phyloP scores from a whole-genome alignment of 37 sponge, comb jelly and placozoan species.

The Diacarnus erythraeanus region DNA sequence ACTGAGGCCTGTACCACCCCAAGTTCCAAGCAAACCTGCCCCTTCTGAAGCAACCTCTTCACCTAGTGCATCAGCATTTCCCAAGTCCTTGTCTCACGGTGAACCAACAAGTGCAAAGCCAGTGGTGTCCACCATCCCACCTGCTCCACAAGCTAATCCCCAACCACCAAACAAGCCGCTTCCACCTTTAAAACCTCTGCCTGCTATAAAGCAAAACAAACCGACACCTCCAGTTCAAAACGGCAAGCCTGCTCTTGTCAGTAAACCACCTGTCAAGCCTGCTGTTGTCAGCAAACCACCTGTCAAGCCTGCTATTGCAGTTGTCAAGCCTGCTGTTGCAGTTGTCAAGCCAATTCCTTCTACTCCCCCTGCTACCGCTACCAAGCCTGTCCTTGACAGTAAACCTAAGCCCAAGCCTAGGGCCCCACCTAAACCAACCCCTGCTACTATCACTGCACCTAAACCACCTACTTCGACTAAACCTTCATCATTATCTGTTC shows the following conservation, averaged over 20 bases:
- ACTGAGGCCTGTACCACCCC: neutral
- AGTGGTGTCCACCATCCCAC: neutral
- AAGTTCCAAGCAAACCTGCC: neutral
- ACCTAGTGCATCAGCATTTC: neutral
- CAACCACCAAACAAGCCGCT: neutral
- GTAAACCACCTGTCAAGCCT: constrained; percentile 1
- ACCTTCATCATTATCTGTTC: neutral
- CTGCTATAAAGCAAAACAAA: neutral
- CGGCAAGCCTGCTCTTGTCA: neutral
- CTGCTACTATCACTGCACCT: neutral
- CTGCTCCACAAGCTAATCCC: neutral
- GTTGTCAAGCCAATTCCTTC: neutral
- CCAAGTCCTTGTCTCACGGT: neutral
- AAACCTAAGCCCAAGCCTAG: neutral
- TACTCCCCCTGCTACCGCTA: neutral
- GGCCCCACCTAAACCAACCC: neutral
- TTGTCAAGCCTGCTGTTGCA: neutral
- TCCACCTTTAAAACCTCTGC: neutral
- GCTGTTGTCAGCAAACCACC: neutral
- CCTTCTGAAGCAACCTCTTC: neutral
- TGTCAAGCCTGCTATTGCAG: neutral
- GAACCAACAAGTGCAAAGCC: neutral
- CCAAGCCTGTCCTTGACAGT: neutral
- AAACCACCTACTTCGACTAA: neutral
- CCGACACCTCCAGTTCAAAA: constrained; percentile 6